Evolutionary conservation across 2,113 vertebrate genomes (phyloP).

Genomic region (Condylura cristata): DNA sequence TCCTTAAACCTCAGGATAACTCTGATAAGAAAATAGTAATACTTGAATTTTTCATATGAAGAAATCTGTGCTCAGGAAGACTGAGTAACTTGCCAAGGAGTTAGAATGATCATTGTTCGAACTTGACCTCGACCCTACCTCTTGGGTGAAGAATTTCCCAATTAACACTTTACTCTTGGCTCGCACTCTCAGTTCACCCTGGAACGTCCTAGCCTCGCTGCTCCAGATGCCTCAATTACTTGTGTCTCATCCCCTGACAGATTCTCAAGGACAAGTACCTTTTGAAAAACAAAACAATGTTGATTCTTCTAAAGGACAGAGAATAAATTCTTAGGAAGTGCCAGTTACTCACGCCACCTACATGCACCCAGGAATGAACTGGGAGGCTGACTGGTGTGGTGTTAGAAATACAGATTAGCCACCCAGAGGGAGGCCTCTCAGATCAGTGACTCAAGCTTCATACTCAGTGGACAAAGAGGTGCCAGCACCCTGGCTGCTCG

Average conservation of each 20-base stretch:
- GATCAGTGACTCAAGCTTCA: slow-evolving; percentile 11
- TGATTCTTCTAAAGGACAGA: not conserved
- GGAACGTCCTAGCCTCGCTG: not conserved
- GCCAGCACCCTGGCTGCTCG: not conserved
- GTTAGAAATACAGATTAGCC: not conserved
- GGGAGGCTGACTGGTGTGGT: not conserved
- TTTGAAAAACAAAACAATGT: not conserved
- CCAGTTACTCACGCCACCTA: not conserved
- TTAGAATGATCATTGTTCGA: not conserved
- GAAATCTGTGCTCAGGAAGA: not conserved
- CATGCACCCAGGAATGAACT: not conserved
- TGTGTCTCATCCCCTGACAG: not conserved
- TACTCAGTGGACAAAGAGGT: not conserved
- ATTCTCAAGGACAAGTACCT: not conserved
- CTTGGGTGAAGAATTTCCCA: not conserved
- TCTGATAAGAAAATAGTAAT: not conserved
- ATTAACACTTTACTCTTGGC: not conserved
- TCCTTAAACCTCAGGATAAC: not conserved
- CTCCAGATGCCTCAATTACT: not conserved
- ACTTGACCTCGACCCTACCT: not conserved
- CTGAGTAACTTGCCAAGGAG: not conserved
- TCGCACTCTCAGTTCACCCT: not conserved
- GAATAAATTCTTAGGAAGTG: not conserved
- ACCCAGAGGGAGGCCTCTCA: not conserved
- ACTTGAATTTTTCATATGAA: slow-evolving; percentile 1